Evolutionary conservation across 2,113 vertebrate genomes (phyloP).

Genomic region (Cyanistes caeruleus): DNA sequence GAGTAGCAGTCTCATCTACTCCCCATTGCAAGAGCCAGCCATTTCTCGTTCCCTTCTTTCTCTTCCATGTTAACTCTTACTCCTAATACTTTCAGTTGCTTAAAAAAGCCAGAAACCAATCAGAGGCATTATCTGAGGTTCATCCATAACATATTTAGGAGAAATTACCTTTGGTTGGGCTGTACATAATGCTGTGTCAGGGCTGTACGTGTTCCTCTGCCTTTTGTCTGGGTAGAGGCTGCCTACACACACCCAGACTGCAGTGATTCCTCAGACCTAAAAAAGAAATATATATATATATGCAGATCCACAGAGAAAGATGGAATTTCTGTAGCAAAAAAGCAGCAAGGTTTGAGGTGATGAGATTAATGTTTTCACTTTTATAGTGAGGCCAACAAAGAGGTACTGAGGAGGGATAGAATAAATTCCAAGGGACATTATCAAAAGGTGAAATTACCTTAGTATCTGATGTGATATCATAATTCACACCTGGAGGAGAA

Average conservation of each 20-base stretch:
- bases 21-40: background rate
- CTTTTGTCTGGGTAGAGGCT: background rate
- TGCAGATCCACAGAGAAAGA: background rate
- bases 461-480: background rate
- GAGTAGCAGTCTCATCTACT: background rate
- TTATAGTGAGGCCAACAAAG: background rate
- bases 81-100: background rate
- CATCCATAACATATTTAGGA: background rate
- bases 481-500: background rate
- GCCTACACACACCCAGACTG: background rate
- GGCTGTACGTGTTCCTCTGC: background rate
- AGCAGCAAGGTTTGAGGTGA: background rate
- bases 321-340: background rate
- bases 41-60: background rate
- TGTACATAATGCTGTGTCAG: background rate
- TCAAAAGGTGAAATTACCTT: background rate
- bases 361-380: background rate
- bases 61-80: background rate
- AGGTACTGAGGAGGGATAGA: background rate
- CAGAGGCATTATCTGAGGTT: background rate
- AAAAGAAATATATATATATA: background rate
- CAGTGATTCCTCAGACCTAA: background rate
- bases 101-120: background rate
- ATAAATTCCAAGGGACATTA: background rate
- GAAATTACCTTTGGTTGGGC: background rate